Evolutionary conservation across 2,888 invertebrate genomes (phyloP), one percentile per base, ranked within the genome.

Genomic region (Drosophila mettleri): DNA sequence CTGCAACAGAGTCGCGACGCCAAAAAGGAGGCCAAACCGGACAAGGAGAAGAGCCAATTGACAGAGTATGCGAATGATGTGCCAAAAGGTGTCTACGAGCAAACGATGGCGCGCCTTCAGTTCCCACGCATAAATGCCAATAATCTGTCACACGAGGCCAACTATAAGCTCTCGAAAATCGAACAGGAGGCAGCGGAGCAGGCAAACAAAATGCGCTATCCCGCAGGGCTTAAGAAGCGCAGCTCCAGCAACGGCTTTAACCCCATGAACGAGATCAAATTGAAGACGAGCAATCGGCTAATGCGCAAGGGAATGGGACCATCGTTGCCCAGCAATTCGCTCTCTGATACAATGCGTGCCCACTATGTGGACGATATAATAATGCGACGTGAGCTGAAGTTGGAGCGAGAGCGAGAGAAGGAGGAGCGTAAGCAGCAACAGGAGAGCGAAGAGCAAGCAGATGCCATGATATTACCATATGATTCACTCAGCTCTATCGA

Each of bases 131-230:
- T 24, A n/a, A 41, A 31, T 2, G 31, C 85, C 33, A 91, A 91
- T 59, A 92, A 92, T 78, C 75, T 92, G 0, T 89, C 90, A 0
- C 92, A 92, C 39, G 92, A 92, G 70, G 92, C 92, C 39, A 81
- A 92, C 74, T 92, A 92, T 49, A 92, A 92, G 59, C 75, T 92
- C 1, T 92, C 92, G 0, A 92, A 91, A 73, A 70, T 88, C 8
- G 92, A 92, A 60, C 92, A 92, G 70, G 92, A 92, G 16, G 85
- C 85, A 0, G 74, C 86, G 0, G 92, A 91, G 24, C 69, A 53
- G 1, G 14, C 55, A 2, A 24, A 14, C 10, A 67, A 59, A 18
- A 3, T 36, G 0, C 66, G 65, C 0, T 61, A 33, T 45, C 73
- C 74, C 1, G 16, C 9, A 4, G 52, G 45, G 3, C 6, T 67